A percentile compares a stretch with the other conserved stretches of the same genome.
These are phyloP conservation scores for Timema cristinae DNA, from an alignment of 2,888 invertebrate species.

Conservation along the genomic window DNA sequence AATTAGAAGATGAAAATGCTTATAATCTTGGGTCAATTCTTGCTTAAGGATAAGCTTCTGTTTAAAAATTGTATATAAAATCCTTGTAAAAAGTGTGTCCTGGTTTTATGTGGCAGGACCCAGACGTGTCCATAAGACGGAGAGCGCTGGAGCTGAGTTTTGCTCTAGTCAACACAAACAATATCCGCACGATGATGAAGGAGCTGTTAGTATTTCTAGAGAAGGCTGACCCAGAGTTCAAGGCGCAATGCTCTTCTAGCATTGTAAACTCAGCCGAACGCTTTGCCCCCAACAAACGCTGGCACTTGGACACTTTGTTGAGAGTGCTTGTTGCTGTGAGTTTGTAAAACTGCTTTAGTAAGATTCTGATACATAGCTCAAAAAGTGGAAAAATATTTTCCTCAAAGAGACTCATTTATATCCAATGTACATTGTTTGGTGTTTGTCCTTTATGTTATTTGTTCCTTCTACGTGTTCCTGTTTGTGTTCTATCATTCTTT, in stretches of 20 bases:
- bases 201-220: constrained; percentile 92
- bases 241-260: constrained; percentile 94
- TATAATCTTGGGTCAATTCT: too few species aligned
- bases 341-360: constrained; percentile 30
- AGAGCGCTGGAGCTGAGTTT: constrained; percentile 99
- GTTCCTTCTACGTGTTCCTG: too few species aligned
- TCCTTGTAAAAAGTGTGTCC: constrained; percentile 14
- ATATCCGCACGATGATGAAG: constrained; percentile 97
- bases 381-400: neutral
- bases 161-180: constrained; percentile 92
- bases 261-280: constrained; percentile 94
- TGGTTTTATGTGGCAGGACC: constrained; percentile 55
- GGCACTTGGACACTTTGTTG: constrained; percentile 97
- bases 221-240: constrained; percentile 95
- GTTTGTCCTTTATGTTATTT: too few species aligned
- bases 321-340: constrained; percentile 88
- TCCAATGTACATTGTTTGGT: too few species aligned
- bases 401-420: too few species aligned
- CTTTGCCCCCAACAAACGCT: constrained; percentile 86
- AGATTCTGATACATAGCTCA: neutral
- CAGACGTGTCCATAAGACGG: constrained; percentile 92
- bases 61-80: too few species aligned
- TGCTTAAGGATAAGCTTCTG: too few species aligned
- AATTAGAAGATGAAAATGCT: too few species aligned
- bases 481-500: too few species aligned